A percentile compares a stretch with the other conserved stretches of the same genome.
These are phyloP conservation scores for Drosophila algonquin DNA, from an alignment of 2,888 invertebrate genomes.

Conservation along the genomic window DNA sequence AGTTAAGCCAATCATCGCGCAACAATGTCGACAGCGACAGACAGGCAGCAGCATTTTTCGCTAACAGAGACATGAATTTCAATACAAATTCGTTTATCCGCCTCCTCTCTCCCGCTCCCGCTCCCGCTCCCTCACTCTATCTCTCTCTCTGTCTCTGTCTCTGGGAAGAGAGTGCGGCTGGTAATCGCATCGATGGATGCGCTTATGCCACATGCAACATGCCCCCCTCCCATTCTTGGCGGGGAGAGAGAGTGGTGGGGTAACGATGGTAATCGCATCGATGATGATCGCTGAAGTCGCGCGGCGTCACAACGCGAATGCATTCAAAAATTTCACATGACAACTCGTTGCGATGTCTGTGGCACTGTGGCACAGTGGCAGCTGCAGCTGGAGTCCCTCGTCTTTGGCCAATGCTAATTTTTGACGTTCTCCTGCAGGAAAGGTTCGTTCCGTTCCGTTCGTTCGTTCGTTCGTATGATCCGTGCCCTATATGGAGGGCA, in stretches of 20 bases:
- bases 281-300: conserved; percentile 39
- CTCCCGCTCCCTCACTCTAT: not conserved
- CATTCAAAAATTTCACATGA: conserved; percentile 60
- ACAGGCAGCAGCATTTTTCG: conserved; percentile 50
- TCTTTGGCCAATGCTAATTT: conserved; percentile 64
- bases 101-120: not conserved
- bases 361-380: conserved; percentile 37
- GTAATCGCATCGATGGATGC: not conserved
- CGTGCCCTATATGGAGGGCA: conserved; percentile 54
- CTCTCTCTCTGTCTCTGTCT: not conserved
- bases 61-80: conserved; percentile 79
- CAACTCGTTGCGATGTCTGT: conserved; percentile 12
- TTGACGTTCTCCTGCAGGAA: conserved; percentile 48
- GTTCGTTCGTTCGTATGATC: conserved; percentile 22
- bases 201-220: conserved; percentile 4
- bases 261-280: conserved; percentile 30
- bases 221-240: not conserved
- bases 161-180: not conserved
- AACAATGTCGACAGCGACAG: conserved; percentile 61
- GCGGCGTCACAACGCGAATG: conserved; percentile 11
- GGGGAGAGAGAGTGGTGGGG: not conserved
- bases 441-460: conserved; percentile 1
- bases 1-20: conserved; percentile 77
- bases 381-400: conserved; percentile 14
- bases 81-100: conserved; percentile 52